Conservation (phyloP, 2,797 vertebrate genomes). For the Peromyscus attwateri region DNA sequence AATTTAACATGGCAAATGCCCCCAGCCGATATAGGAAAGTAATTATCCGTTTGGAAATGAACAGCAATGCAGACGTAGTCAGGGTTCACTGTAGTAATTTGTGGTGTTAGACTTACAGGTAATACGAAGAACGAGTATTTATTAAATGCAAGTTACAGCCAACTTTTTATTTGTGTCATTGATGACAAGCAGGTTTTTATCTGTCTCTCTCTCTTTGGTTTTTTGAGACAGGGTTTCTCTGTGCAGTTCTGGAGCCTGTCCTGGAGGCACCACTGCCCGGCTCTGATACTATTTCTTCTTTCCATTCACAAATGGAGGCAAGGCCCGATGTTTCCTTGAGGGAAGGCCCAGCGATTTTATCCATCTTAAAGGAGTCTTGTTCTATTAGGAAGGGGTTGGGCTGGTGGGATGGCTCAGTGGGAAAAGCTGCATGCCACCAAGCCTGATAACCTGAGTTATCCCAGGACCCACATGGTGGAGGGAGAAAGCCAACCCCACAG, state of each 20-base stretch:
- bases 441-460: too few relatives aligned
- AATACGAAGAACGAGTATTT: slow-evolving; percentile 31
- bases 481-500: neutral
- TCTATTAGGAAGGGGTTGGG: slow-evolving; percentile 41
- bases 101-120: neutral
- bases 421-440: neutral
- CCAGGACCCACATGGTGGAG: too few relatives aligned
- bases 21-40: neutral
- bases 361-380: slow-evolving; percentile 48
- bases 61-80: neutral
- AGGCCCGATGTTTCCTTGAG: too few relatives aligned
- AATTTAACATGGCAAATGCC: neutral
- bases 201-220: too few relatives aligned
- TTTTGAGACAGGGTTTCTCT: too few relatives aligned
- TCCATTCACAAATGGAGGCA: too few relatives aligned
- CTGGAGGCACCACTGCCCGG: too few relatives aligned
- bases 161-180: slow-evolving; percentile 47
- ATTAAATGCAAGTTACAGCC: slow-evolving; percentile 45
- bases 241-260: too few relatives aligned
- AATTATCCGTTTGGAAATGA: slow-evolving; percentile 36
- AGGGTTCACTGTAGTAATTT: neutral
- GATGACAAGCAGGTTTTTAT: slow-evolving; percentile 30
- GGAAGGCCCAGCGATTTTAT: neutral
- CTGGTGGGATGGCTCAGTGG: neutral
- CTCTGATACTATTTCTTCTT: too few relatives aligned